Percentiles rank a stretch among this genome's conserved stretches.
phyloP scores from a whole-genome alignment of 2,888 invertebrate genomes.

The Allophyes oxyacanthae region DNA sequence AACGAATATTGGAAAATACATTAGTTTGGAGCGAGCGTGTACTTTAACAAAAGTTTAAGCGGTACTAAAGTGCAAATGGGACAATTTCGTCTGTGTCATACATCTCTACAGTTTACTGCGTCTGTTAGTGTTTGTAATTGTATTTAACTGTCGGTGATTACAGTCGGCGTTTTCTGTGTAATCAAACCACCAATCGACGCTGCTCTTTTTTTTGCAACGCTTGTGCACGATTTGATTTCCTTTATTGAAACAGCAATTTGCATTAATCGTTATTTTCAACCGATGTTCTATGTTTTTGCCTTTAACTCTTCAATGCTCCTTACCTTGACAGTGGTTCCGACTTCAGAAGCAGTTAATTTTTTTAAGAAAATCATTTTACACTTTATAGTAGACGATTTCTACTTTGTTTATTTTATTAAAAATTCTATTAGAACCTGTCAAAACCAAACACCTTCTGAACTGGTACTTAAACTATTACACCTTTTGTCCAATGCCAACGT shows the following conservation, averaged over 20 bases:
- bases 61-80: constrained; percentile 59
- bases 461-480: no score
- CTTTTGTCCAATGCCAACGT: no score
- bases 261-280: no score
- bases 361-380: no score
- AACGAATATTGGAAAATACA: constrained; percentile 60
- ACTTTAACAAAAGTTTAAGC: constrained; percentile 59
- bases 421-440: no score
- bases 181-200: constrained; percentile 52
- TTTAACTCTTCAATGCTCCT: no score
- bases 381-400: no score
- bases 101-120: constrained; percentile 54
- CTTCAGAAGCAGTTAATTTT: no score
- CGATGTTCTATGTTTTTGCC: no score
- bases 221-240: constrained; percentile 25
- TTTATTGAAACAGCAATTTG: constrained; percentile 36
- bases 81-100: constrained; percentile 58
- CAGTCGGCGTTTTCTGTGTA: constrained; percentile 41
- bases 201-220: constrained; percentile 44
- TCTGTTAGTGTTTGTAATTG: constrained; percentile 54
- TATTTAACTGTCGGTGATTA: constrained; percentile 52
- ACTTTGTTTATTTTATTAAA: no score
- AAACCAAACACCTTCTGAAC: no score
- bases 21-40: constrained; percentile 53
- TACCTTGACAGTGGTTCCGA: no score